Percentiles rank a stretch among this genome's conserved stretches.
phyloP scores from a whole-genome alignment of 2,797 vertebrate genomes.

The Rhadinocentrus ornatus region DNA sequence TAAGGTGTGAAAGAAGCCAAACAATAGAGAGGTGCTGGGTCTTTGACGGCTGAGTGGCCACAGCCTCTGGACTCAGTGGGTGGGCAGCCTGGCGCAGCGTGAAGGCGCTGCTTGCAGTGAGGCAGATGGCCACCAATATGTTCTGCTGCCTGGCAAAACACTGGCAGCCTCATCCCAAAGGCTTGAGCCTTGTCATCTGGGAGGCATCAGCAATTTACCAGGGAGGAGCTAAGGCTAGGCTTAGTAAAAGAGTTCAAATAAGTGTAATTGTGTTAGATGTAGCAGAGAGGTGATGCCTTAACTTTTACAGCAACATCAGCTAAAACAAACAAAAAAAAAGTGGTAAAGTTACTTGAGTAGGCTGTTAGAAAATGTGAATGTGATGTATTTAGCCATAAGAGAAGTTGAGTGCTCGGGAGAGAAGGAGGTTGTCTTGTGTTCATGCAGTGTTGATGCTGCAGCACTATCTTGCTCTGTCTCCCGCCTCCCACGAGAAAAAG shows the following conservation, averaged over 20 bases:
- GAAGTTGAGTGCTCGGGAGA: constrained; percentile 54
- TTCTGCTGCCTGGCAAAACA: constrained; percentile 57
- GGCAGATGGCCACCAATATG: constrained; percentile 77
- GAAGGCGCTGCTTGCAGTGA: constrained; percentile 50
- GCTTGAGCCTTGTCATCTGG: constrained; percentile 53
- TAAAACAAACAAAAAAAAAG: constrained; percentile 10
- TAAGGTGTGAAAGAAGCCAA: constrained; percentile 35
- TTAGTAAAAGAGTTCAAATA: constrained; percentile 11
- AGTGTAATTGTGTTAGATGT: constrained; percentile 22
- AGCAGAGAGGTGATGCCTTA: constrained; percentile 9
- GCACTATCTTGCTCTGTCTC: constrained; percentile 40
- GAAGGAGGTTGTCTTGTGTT: constrained; percentile 54
- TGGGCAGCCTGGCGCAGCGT: constrained; percentile 49
- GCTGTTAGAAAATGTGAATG: constrained; percentile 60
- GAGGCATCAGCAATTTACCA: constrained; percentile 48
- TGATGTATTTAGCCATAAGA: constrained; percentile 63
- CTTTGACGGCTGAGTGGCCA: constrained; percentile 41
- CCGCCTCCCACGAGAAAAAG: constrained; percentile 53
- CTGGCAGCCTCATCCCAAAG: constrained; percentile 58
- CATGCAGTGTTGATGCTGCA: constrained; percentile 47
- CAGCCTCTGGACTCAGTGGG: constrained; percentile 57
- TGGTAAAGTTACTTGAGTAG: constrained; percentile 53
- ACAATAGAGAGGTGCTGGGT: constrained; percentile 29
- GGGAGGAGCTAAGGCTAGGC: constrained; percentile 11
- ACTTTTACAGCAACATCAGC: constrained; percentile 21